phyloP scores from a whole-genome alignment of 2,113 vertebrate genomes.

The western clawed frog (Xenopus tropicalis) region DNA sequence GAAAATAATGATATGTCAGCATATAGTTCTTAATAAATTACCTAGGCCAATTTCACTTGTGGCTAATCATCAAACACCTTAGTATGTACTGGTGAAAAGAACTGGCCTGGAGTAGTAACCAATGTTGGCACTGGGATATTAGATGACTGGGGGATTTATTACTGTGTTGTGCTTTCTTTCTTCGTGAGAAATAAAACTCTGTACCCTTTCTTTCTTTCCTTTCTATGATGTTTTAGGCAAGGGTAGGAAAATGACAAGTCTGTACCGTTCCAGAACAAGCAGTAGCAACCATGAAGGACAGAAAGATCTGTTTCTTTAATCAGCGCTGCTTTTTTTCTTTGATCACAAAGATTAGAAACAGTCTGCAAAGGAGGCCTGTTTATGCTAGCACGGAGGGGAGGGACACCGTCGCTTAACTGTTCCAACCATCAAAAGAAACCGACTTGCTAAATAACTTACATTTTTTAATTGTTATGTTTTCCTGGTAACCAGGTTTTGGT shows the following conservation, averaged over 20 bases:
- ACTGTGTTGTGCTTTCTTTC: neutral
- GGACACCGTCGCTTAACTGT: neutral
- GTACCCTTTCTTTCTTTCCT: neutral
- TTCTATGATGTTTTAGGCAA: constrained; percentile 1
- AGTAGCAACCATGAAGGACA: constrained; percentile 3
- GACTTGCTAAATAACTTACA: neutral
- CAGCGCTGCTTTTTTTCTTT: neutral
- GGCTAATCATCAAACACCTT: too few relatives aligned
- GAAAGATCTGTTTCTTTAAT: constrained; percentile 4
- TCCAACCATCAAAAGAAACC: neutral
- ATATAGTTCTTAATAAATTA: too few relatives aligned
- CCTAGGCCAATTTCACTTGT: too few relatives aligned
- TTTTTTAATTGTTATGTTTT: neutral
- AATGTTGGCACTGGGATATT: too few relatives aligned
- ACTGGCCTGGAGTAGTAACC: too few relatives aligned
- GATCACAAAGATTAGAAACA: constrained; percentile 11
- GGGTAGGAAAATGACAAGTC: constrained; percentile 9
- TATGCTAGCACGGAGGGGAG: neutral
- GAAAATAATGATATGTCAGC: too few relatives aligned
- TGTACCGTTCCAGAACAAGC: constrained; percentile 12
- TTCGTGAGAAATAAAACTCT: neutral
- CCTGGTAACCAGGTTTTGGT: neutral
- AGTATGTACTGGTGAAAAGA: too few relatives aligned
- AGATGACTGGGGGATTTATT: too few relatives aligned
- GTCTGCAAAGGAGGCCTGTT: constrained; percentile 4